Conservation (phyloP, 2,888 invertebrate species). For the Petrolisthes cinctipes region DNA sequence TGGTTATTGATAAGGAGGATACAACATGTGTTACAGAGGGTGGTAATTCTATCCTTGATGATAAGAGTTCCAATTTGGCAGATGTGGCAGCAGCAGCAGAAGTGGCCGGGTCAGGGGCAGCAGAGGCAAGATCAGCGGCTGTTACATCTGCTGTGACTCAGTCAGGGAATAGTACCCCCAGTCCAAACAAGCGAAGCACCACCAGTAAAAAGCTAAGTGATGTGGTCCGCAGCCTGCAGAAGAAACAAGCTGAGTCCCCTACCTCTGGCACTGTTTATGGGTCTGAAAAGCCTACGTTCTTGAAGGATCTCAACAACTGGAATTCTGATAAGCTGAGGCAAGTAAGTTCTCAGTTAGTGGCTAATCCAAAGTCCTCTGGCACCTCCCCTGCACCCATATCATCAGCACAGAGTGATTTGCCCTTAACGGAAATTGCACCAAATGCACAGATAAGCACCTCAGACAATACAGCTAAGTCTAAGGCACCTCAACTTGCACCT, state of each 20-base stretch:
- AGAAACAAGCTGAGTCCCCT: conserved; percentile 62
- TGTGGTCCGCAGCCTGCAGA: conserved; percentile 62
- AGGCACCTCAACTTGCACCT: conserved; percentile 45
- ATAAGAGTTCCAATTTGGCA: conserved; percentile 22
- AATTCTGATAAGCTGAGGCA: conserved; percentile 63
- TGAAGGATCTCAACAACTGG: conserved; percentile 53
- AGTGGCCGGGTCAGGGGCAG: background rate
- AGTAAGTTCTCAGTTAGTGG: conserved; percentile 60
- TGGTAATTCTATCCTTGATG: conserved; percentile 27
- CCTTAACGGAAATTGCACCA: conserved; percentile 44
- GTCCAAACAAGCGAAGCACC: conserved; percentile 25
- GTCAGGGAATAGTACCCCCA: conserved; percentile 41
- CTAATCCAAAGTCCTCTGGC: conserved; percentile 37
- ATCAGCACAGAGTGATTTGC: conserved; percentile 42
- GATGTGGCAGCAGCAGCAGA: background rate
- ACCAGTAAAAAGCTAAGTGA: conserved; percentile 62
- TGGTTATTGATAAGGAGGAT: conserved; percentile 27
- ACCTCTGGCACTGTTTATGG: conserved; percentile 33
- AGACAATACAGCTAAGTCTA: conserved; percentile 26
- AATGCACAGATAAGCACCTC: conserved; percentile 21
- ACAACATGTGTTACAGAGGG: conserved; percentile 18
- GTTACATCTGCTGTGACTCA: conserved; percentile 8
- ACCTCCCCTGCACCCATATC: conserved; percentile 45
- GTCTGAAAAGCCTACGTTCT: conserved; percentile 60
- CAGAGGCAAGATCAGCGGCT: background rate